These are phyloP conservation scores for Platysteira castanea DNA, from an alignment of 2,113 vertebrate species.

Conservation along the genomic window DNA sequence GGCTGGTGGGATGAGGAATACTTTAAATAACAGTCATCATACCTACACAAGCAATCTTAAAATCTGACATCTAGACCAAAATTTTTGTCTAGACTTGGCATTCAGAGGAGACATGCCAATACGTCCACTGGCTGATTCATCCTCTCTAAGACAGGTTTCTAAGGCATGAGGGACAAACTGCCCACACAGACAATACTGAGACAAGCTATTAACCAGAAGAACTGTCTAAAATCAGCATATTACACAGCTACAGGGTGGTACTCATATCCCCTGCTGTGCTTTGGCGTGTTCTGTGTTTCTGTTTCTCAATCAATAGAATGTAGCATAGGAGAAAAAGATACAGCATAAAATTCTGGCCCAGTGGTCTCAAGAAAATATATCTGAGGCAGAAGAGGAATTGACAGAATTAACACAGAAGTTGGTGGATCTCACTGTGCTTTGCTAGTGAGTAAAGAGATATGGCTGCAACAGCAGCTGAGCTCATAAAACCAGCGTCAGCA, in stretches of 20 bases:
- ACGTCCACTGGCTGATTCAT: background rate
- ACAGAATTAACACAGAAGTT: background rate
- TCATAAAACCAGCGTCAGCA: background rate
- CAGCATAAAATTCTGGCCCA: background rate
- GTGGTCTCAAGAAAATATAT: background rate
- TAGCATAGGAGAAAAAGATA: background rate
- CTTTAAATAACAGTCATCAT: background rate
- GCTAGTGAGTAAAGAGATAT: background rate
- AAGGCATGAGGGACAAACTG: background rate
- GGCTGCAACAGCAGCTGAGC: background rate
- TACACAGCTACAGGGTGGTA: background rate
- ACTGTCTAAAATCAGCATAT: background rate
- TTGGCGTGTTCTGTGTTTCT: background rate
- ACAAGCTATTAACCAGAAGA: background rate
- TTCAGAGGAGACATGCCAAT: background rate
- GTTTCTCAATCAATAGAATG: background rate
- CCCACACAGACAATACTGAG: background rate
- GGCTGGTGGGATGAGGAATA: background rate
- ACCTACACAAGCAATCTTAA: background rate
- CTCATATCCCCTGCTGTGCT: background rate
- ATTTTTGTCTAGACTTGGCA: background rate
- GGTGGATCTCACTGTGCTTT: background rate
- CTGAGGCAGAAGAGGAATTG: background rate
- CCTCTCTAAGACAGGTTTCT: background rate
- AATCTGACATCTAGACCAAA: background rate